Base-by-base conservation (phyloP, 2,888 invertebrate genomes). In the Pammene aurita region DNA sequence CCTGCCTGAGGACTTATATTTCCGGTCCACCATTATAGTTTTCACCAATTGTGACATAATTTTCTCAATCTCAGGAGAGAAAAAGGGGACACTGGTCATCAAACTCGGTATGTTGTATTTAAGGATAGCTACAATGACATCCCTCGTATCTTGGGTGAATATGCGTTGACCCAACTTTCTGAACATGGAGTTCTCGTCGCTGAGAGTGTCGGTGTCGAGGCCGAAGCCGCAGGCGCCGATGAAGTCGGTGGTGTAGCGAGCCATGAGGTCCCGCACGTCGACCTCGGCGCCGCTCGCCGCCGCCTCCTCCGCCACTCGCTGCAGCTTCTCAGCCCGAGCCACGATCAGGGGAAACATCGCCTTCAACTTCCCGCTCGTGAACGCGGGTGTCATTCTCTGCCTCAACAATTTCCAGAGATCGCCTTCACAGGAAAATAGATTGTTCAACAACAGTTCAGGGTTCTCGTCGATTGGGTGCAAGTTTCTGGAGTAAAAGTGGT, bases 211-310 rank as follows among this genome's bases (percentile, higher is more conserved):
- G 48, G 72, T 72, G 11, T 72, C 67, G 34, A 75, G 66, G 7
- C 73, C 74, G 46, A 75, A 74, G 0, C 73, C 75, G 44, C 72
- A 73, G 26, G 72, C 72, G n/a, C 73, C 72, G 10, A 73, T 74
- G 55, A 73, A 72, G 48, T 74, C 74, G 10, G 63, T 73, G 9
- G 74, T 74, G 26, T 72, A 75, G 14, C 75, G 66, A 11, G 72
- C 71, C 74, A 74, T 73, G 14, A 75, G 64, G 10, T 75, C 75
- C 18, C 72, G 58, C 6, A 66, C 68, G 41, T 73, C 73, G 9
- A 66, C 69, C 35, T 67, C 71, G 10, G 63, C 41, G 0, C 60
- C 67, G 9, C 50, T 64, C 10, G 61, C 48, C 10, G 72, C 67
- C 26, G 69, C 62, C 34, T 70, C 63, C 5, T 54, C 66, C 0